A percentile compares a stretch with the other conserved stretches of the same genome.
Conservation (phyloP, 1,140 invertebrate genomes). For the Venturia canescens region DNA sequence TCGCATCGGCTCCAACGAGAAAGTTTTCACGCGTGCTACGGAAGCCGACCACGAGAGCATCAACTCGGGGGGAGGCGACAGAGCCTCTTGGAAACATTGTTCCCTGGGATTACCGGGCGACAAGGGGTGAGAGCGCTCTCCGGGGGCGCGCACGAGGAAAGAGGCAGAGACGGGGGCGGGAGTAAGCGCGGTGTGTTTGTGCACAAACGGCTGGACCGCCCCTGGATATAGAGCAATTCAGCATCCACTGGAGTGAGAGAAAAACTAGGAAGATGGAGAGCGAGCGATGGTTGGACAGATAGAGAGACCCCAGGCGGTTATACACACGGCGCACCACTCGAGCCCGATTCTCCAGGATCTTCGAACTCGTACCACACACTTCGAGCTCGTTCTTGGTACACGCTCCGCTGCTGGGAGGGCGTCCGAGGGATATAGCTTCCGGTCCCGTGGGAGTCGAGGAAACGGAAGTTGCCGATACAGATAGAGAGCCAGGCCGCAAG, state of each 20-base stretch:
- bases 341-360: neutral
- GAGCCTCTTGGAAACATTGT: neutral
- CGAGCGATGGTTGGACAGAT: neutral
- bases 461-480: conserved; percentile 45
- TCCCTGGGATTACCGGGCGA: conserved; percentile 8
- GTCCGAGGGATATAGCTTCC: conserved; percentile 35
- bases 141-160: neutral
- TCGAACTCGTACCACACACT: neutral
- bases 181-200: conserved; percentile 16
- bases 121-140: conserved; percentile 7
- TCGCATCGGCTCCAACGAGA: conserved; percentile 4
- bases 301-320: conserved; percentile 18
- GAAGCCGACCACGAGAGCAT: neutral
- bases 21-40: conserved; percentile 32
- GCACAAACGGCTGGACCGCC: conserved; percentile 33
- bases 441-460: conserved; percentile 38
- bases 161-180: no score
- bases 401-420: conserved; percentile 9
- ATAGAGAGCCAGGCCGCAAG: neutral
- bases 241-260: neutral
- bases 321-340: conserved; percentile 4
- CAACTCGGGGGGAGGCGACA: neutral
- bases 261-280: neutral
- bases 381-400: conserved; percentile 11
- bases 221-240: conserved; percentile 29